These are phyloP conservation scores for Meloidogyne floridensis DNA, from an alignment of 1,140 invertebrate species.

Conservation along the genomic window DNA sequence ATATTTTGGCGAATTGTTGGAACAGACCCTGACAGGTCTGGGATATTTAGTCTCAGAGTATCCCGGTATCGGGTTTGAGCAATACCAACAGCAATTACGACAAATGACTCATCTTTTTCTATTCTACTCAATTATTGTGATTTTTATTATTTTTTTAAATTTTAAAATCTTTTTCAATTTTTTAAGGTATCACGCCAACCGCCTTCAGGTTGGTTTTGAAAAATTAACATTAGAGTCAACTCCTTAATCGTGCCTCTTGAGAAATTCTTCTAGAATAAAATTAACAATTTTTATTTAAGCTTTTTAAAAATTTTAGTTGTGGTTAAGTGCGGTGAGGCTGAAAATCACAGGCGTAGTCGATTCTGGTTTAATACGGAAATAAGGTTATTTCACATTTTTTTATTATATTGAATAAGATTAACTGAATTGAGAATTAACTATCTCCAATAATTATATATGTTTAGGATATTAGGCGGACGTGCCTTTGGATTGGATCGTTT, in stretches of 20 bases:
- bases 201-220: conserved; percentile 42
- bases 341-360: conserved; percentile 62
- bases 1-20: conserved; percentile 64
- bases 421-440: neutral
- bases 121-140: conserved; percentile 64
- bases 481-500: conserved; percentile 59
- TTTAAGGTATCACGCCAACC: conserved; percentile 40
- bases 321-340: conserved; percentile 65
- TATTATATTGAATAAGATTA: too few species aligned
- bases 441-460: conserved; percentile 12
- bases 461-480: conserved; percentile 60
- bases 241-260: too few species aligned
- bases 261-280: too few species aligned
- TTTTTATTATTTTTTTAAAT: neutral
- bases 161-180: too few species aligned
- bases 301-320: conserved; percentile 52
- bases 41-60: conserved; percentile 52
- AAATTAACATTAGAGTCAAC: too few species aligned
- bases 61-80: conserved; percentile 61
- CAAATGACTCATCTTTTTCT: conserved; percentile 64
- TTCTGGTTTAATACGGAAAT: conserved; percentile 66
- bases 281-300: too few species aligned
- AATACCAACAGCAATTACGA: conserved; percentile 47
- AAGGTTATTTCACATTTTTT: conserved; percentile 40
- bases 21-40: conserved; percentile 61